phyloP scores from a whole-genome alignment of 2,888 invertebrate genomes.

The Clostera curtula region DNA sequence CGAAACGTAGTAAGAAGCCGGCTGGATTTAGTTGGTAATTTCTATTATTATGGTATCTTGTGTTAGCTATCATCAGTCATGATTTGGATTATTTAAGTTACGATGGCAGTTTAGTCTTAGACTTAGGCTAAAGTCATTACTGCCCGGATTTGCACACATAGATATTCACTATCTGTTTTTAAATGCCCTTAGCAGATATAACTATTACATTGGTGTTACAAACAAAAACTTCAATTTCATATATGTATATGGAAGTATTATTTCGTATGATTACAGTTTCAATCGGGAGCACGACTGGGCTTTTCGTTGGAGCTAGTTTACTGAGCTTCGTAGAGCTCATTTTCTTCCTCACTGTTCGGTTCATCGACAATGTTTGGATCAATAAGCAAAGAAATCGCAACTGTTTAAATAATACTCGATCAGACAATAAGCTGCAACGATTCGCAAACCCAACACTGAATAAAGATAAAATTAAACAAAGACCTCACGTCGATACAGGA shows the following conservation, averaged over 20 bases:
- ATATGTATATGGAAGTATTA: not conserved
- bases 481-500: slow-evolving; percentile 12
- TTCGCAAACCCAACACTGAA: slow-evolving; percentile 1
- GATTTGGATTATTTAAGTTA: too few relatives aligned
- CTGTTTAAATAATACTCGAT: too few relatives aligned
- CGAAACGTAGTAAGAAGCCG: slow-evolving; percentile 78
- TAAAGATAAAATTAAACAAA: not conserved
- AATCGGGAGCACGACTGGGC: slow-evolving; percentile 77
- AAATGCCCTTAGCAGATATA: too few relatives aligned
- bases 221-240: too few relatives aligned
- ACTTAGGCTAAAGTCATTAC: not conserved
- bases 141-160: too few relatives aligned
- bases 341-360: slow-evolving; percentile 76
- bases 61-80: too few relatives aligned
- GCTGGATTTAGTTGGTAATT: slow-evolving; percentile 77
- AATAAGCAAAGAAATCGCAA: slow-evolving; percentile 23
- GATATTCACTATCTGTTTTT: too few relatives aligned
- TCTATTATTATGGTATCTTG: too few relatives aligned
- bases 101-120: too few relatives aligned
- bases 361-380: slow-evolving; percentile 49
- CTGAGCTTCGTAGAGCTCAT: slow-evolving; percentile 79
- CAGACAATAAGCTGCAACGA: slow-evolving; percentile 18
- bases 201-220: too few relatives aligned
- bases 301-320: slow-evolving; percentile 80
- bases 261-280: slow-evolving; percentile 65